Evolutionary conservation across 1,140 invertebrate genomes (phyloP).

Genomic region (Papilio helenus): DNA sequence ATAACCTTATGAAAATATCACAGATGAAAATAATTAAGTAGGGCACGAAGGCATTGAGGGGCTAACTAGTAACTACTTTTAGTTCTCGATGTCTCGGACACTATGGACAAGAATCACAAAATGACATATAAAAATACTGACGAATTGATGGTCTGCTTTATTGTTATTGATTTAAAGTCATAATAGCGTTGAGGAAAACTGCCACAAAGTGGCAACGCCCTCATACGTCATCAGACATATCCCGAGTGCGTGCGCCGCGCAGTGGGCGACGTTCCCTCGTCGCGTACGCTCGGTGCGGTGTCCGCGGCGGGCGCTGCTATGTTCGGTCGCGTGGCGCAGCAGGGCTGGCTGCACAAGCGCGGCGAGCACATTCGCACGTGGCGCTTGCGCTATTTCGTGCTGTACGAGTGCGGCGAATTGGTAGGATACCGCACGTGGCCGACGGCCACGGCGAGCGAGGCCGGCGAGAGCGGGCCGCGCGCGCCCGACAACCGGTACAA

Average conservation of each 20-base stretch:
- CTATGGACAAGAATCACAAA: too few relatives aligned
- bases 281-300: background rate
- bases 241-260: background rate
- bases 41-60: too few relatives aligned
- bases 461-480: too few relatives aligned
- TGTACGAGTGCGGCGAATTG: conserved; percentile 96
- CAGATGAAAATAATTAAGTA: too few relatives aligned
- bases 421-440: conserved; percentile 97
- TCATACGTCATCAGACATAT: background rate
- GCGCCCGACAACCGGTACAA: too few relatives aligned
- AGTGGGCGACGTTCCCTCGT: background rate
- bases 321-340: conserved; percentile 86
- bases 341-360: conserved; percentile 92
- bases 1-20: too few relatives aligned
- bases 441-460: too few relatives aligned
- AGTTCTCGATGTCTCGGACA: too few relatives aligned
- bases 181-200: background rate
- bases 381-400: conserved; percentile 97
- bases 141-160: too few relatives aligned
- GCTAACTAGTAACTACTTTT: too few relatives aligned
- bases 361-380: conserved; percentile 98
- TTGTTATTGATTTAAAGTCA: background rate
- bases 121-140: too few relatives aligned
- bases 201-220: background rate
- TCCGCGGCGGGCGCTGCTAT: conserved; percentile 38